Percentiles rank a stretch among this genome's conserved stretches.
phyloP scores from a whole-genome alignment of 2,113 vertebrate species.

The Gadus macrocephalus region DNA sequence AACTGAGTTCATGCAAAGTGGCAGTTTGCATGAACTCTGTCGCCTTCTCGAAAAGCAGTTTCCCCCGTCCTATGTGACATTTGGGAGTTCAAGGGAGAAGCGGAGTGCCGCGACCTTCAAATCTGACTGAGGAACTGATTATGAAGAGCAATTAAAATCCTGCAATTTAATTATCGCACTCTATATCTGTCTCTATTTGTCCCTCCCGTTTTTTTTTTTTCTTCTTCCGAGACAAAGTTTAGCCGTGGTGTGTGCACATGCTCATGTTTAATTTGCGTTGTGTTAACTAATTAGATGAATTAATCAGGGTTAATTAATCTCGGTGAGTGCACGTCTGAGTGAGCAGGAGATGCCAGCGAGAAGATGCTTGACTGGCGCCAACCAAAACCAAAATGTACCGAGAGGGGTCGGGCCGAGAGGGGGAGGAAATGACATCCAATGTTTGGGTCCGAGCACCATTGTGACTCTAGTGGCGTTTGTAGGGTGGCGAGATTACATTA shows the following conservation, averaged over 20 bases:
- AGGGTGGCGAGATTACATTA: no score
- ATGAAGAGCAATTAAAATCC: conserved; percentile 31
- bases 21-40: conserved; percentile 10
- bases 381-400: not conserved
- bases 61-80: conserved; percentile 39
- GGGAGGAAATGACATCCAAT: not conserved
- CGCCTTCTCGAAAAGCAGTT: conserved; percentile 32
- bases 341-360: conserved; percentile 21
- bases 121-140: conserved; percentile 22
- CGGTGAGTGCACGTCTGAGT: conserved; percentile 23
- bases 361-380: conserved; percentile 6
- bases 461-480: not conserved
- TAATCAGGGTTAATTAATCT: conserved; percentile 51
- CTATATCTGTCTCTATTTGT: conserved; percentile 15
- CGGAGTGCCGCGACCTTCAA: conserved; percentile 45
- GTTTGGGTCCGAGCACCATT: not conserved
- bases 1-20: conserved; percentile 3
- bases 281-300: conserved; percentile 52
- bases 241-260: conserved; percentile 5
- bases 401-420: not conserved
- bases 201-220: not conserved
- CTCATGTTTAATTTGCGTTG: conserved; percentile 31
- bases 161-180: not conserved
- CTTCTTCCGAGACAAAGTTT: conserved; percentile 2
- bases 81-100: conserved; percentile 37